A percentile compares a stretch with the other conserved stretches of the same genome.
Conservation (phyloP, 2,888 invertebrate species). For the Calameuta pallipes region DNA sequence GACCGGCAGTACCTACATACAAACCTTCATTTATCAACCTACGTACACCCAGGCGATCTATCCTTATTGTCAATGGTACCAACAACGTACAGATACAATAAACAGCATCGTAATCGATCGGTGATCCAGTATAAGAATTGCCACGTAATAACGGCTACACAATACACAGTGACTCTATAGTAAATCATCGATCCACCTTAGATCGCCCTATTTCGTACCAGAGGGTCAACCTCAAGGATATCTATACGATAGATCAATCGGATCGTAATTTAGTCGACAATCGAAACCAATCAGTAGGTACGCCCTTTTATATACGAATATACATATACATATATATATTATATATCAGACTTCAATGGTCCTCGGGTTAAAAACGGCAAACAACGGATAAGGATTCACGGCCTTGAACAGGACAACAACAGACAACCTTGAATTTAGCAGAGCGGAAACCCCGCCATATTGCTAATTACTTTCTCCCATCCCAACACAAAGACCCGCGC, state of each 20-base stretch:
- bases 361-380: neutral
- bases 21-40: neutral
- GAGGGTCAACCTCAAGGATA: neutral
- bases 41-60: neutral
- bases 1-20: neutral
- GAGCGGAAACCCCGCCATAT: conserved; percentile 59
- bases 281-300: neutral
- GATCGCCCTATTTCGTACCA: neutral
- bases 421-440: conserved; percentile 61
- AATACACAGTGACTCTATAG: conserved; percentile 26
- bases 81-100: neutral
- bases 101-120: neutral
- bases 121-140: conserved; percentile 53
- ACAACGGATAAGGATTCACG: conserved; percentile 9
- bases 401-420: conserved; percentile 32
- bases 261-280: neutral
- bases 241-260: neutral
- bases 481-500: conserved; percentile 19
- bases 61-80: neutral
- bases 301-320: neutral
- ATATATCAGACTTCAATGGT: neutral
- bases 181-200: neutral
- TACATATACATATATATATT: neutral
- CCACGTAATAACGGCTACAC: conserved; percentile 55
- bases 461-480: conserved; percentile 63